phyloP scores from a whole-genome alignment of 2,888 invertebrate genomes.

The Horisme vitalbata region DNA sequence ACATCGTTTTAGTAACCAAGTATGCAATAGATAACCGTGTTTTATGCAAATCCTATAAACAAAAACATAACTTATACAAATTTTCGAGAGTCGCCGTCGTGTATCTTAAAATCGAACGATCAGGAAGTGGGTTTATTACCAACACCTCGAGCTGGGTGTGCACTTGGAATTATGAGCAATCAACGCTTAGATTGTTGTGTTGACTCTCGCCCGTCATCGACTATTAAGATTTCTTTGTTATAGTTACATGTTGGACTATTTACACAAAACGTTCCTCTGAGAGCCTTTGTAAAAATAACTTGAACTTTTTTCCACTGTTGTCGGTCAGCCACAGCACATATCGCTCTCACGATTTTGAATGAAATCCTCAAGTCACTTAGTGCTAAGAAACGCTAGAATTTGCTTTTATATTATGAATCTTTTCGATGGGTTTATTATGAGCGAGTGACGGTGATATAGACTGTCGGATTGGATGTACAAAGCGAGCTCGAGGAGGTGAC shows the following conservation, averaged over 20 bases:
- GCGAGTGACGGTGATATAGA: conserved; percentile 67
- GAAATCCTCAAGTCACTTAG: conserved; percentile 77
- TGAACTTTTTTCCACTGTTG: conserved; percentile 63
- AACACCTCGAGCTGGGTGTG: conserved; percentile 51
- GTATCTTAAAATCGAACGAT: conserved; percentile 46
- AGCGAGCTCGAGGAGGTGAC: conserved; percentile 66
- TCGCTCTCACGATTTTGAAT: conserved; percentile 77
- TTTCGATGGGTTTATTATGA: conserved; percentile 76
- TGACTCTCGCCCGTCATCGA: conserved; percentile 80
- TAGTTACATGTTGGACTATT: conserved; percentile 81
- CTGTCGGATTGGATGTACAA: conserved; percentile 60
- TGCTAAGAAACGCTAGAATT: conserved; percentile 74
- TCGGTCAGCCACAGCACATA: conserved; percentile 66
- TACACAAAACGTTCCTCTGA: conserved; percentile 78
- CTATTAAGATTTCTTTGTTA: conserved; percentile 82
- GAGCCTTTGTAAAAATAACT: conserved; percentile 72
- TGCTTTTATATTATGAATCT: conserved; percentile 73
- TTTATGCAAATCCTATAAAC: conserved; percentile 76
- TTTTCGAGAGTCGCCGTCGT: conserved; percentile 67
- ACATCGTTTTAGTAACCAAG: conserved; percentile 76
- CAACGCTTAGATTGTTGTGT: conserved; percentile 77
- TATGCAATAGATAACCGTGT: conserved; percentile 79
- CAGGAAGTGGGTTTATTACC: conserved; percentile 56
- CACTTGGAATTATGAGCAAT: conserved; percentile 73
- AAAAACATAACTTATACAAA: conserved; percentile 75